These are phyloP conservation scores for Xiphorhynchus elegans DNA, from an alignment of 2,113 vertebrate genomes.

Conservation along the genomic window DNA sequence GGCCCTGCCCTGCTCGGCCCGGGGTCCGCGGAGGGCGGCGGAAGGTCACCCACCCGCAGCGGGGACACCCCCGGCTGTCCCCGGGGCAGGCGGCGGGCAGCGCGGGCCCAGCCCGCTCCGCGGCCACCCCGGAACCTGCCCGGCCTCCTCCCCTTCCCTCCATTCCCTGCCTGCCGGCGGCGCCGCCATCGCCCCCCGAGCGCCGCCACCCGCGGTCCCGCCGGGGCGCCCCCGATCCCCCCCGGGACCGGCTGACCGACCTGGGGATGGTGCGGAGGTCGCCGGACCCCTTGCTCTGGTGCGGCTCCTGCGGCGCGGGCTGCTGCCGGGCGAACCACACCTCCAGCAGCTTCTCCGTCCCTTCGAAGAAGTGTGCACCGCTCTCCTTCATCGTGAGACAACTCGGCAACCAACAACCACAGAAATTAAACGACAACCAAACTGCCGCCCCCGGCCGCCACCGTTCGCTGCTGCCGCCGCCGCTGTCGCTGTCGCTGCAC, in stretches of 20 bases:
- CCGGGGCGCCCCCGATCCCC: no score
- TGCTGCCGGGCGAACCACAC: constrained; percentile 96
- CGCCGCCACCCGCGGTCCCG: not conserved
- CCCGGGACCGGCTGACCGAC: no score
- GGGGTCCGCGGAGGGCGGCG: no score
- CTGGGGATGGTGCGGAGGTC: constrained; percentile 97
- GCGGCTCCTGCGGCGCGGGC: constrained; percentile 85
- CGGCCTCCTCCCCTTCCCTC: no score
- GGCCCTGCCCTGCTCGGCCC: no score
- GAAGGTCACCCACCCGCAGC: no score
- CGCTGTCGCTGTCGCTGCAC: constrained; percentile 66
- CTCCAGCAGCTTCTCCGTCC: constrained; percentile 98
- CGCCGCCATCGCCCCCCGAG: not conserved
- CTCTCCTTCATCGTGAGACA: constrained; percentile 94
- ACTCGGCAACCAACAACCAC: constrained; percentile 88
- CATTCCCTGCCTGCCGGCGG: no score
- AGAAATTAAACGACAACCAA: constrained; percentile 82
- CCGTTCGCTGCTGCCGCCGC: no score
- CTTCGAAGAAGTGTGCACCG: constrained; percentile 99
- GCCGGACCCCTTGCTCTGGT: constrained; percentile 92
- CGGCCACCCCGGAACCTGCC: no score
- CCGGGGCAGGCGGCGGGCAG: no score
- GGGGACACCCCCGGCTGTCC: no score
- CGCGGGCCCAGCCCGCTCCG: no score
- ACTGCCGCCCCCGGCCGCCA: constrained; percentile 72